phyloP scores from a whole-genome alignment of 2,113 vertebrate genomes.

The Choloepus hoffmanni region DNA sequence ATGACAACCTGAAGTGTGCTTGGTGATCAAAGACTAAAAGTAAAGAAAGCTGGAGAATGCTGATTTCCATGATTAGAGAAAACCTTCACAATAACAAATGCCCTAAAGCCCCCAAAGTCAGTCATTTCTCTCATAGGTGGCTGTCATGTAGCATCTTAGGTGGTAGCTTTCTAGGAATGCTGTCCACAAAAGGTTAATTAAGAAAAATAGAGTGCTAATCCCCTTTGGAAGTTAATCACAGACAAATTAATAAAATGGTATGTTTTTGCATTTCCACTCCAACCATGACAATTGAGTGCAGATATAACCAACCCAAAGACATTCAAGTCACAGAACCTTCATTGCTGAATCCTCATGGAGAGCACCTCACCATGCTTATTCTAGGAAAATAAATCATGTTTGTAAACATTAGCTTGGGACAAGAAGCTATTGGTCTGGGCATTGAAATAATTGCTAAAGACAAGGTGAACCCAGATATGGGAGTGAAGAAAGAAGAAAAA shows the following conservation, averaged over 20 bases:
- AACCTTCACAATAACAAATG: neutral
- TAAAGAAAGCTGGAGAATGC: neutral
- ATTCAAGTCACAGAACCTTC: neutral
- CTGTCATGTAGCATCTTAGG: neutral
- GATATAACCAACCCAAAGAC: neutral
- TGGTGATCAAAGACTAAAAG: neutral
- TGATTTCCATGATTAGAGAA: neutral
- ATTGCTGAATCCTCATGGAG: neutral
- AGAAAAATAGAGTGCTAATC: neutral
- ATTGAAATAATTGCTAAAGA: neutral
- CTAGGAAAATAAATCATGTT: neutral
- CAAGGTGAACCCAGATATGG: neutral
- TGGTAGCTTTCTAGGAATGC: neutral
- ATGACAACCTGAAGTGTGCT: neutral
- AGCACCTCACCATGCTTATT: neutral
- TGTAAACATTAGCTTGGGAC: neutral
- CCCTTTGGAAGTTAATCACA: neutral
- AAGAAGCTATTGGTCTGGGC: neutral
- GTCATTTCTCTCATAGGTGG: too few species aligned
- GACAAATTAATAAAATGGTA: neutral
- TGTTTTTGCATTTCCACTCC: neutral
- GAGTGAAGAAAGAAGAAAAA: neutral
- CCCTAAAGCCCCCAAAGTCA: neutral
- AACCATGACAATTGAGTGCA: too few species aligned
- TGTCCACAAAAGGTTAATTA: neutral